Conservation (phyloP, 92 coral and sea anemone species). For the Muricea muricata region DNA sequence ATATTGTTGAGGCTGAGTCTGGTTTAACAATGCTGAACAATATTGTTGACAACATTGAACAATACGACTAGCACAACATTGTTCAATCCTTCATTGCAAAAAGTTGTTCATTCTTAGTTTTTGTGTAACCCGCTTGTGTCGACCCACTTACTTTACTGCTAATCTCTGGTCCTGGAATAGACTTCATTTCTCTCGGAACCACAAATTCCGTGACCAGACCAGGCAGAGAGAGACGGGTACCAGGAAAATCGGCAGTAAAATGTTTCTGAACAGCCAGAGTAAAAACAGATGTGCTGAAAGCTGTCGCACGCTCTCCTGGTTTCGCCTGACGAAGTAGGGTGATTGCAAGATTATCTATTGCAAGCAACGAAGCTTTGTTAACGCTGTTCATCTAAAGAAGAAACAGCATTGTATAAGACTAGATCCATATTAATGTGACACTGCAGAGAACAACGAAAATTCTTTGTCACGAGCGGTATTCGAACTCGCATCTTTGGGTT, state of each 20-base stretch:
- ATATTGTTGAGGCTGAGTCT: too few relatives aligned
- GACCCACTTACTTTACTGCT: constrained; percentile 29
- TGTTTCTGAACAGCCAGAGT: constrained; percentile 32
- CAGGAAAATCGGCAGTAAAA: background rate
- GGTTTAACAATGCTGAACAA: too few relatives aligned
- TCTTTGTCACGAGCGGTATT: too few relatives aligned
- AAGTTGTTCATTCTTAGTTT: too few relatives aligned
- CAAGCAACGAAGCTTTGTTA: background rate
- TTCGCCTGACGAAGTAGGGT: constrained; percentile 1
- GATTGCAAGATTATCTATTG: constrained; percentile 8
- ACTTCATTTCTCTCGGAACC: background rate
- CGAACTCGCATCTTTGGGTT: too few relatives aligned
- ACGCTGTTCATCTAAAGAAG: constrained; percentile 8
- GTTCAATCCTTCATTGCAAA: too few relatives aligned
- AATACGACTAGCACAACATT: too few relatives aligned
- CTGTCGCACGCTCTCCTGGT: constrained; percentile 9
- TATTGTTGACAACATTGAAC: too few relatives aligned
- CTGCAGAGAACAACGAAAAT: too few relatives aligned
- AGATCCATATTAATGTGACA: too few relatives aligned
- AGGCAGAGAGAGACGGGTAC: constrained; percentile 11
- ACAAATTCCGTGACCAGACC: constrained; percentile 18
- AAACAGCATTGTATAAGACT: too few relatives aligned
- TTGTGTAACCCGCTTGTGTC: too few relatives aligned
- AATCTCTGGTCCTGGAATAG: background rate
- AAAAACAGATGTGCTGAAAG: background rate